Evolutionary conservation across 1,140 invertebrate genomes (phyloP).

Genomic region (Drosophila miranda): DNA sequence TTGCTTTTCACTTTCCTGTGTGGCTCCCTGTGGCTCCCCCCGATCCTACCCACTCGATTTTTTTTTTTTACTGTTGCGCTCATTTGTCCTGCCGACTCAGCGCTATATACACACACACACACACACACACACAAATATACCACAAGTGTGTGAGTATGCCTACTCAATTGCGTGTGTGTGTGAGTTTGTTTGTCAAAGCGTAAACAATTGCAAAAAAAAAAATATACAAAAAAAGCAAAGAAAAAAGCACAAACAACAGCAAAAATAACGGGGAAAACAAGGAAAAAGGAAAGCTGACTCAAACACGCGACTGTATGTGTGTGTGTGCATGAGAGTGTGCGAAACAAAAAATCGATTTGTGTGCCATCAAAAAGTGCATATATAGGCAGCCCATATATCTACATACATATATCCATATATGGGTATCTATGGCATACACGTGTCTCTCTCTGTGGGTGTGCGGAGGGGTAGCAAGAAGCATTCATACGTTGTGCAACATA

Average conservation of each 20-base stretch:
- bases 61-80: constrained; percentile 66
- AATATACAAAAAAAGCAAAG: constrained; percentile 17
- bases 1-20: constrained; percentile 49
- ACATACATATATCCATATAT: constrained; percentile 5
- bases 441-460: constrained; percentile 4
- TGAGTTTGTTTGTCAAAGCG: constrained; percentile 67
- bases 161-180: constrained; percentile 24
- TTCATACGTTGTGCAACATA: constrained; percentile 64
- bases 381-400: constrained; percentile 32
- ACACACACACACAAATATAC: background rate
- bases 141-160: constrained; percentile 8
- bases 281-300: constrained; percentile 20
- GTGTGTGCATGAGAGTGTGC: constrained; percentile 40
- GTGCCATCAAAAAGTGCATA: constrained; percentile 76
- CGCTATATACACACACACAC: background rate
- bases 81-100: constrained; percentile 60
- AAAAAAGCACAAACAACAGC: constrained; percentile 4
- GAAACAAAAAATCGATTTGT: constrained; percentile 75
- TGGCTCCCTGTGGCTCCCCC: background rate
- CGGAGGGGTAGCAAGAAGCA: no score
- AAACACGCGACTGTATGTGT: constrained; percentile 33
- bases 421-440: constrained; percentile 3
- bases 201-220: constrained; percentile 79
- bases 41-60: background rate
- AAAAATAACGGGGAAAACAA: constrained; percentile 18